Conservation (phyloP, 2,113 vertebrate species). For the Riparia riparia region DNA sequence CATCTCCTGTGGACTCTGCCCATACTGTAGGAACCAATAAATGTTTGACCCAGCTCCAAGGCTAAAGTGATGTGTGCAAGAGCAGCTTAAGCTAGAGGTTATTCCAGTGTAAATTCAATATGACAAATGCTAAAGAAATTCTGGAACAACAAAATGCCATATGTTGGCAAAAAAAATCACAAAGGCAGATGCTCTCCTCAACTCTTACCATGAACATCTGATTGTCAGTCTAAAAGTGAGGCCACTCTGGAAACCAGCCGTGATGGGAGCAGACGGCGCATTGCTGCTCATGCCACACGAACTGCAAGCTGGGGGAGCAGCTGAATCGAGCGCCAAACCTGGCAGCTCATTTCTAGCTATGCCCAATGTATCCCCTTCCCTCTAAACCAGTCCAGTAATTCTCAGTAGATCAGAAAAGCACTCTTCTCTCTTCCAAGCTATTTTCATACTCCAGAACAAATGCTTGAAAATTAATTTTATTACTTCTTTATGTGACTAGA, state of each 20-base stretch:
- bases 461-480: not conserved
- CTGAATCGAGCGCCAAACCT: not conserved
- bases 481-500: not conserved
- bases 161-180: constrained; percentile 26
- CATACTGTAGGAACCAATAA: not conserved
- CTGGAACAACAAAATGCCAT: constrained; percentile 13
- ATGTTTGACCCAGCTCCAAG: not conserved
- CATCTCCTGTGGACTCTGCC: not conserved
- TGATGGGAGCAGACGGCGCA: not conserved
- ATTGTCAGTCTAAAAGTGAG: not conserved
- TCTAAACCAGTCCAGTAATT: not conserved
- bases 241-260: not conserved
- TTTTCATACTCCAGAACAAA: not conserved
- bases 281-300: not conserved
- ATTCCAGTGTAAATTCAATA: constrained; percentile 7
- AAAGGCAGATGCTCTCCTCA: constrained; percentile 23
- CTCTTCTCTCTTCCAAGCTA: not conserved
- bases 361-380: not conserved
- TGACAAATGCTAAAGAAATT: constrained; percentile 42
- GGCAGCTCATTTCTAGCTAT: not conserved
- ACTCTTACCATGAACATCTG: not conserved
- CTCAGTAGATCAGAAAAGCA: not conserved
- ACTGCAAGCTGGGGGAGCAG: not conserved
- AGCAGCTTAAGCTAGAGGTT: constrained; percentile 15
- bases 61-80: not conserved